Base-by-base conservation (phyloP, 2,113 vertebrate genomes). In the Ia io region DNA sequence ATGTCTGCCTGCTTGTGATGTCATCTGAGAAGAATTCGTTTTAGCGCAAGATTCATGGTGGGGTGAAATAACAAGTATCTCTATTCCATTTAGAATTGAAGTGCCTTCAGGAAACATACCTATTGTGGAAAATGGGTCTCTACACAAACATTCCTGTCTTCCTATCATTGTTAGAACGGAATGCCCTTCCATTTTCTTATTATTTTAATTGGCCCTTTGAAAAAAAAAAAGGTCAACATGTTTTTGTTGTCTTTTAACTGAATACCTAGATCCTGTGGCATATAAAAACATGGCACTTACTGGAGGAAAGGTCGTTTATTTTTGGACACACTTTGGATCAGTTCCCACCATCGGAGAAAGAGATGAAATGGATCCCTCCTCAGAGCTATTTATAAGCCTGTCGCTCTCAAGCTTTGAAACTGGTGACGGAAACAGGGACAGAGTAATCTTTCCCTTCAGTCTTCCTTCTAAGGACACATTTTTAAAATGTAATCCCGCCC, bases 221-320 rank as follows among this genome's bases (percentile, higher is more conserved):
- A n/a, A 4, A 4, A 84, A 89, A 95, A 91, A 53, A 18, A 16
- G 61, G 63, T 25, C 14, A 67, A 1, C 25, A 7, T 71, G 12
- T 51, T 93, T 91, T 88, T 87, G 23, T 88, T 84, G 37, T 71
- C 30, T 76, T 85, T 88, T 82, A 13, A 37, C 78, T 70, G 8
- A 70, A 16, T 89, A 70, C 32, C 6, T 80, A 59, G 70, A 56
- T 30, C 37, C 59, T 59, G 0, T 65, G n/a, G 40, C 71, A 53
- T 80, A 61, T 71, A 76, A 93, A 83, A 84, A 59, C 63, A 78
- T 71, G 83, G 2, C 42, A 44, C 23, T 91, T 70, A 73, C 76
- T 69, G 18, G 77, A 80, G 80, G 76, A 79, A 90, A 87, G 65
- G 87, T 82, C 49, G 87, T 94, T 88, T 96, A 90, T 90, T 95